phyloP scores from a whole-genome alignment of 2,113 vertebrate genomes.

The Rhagologus leucostigma region DNA sequence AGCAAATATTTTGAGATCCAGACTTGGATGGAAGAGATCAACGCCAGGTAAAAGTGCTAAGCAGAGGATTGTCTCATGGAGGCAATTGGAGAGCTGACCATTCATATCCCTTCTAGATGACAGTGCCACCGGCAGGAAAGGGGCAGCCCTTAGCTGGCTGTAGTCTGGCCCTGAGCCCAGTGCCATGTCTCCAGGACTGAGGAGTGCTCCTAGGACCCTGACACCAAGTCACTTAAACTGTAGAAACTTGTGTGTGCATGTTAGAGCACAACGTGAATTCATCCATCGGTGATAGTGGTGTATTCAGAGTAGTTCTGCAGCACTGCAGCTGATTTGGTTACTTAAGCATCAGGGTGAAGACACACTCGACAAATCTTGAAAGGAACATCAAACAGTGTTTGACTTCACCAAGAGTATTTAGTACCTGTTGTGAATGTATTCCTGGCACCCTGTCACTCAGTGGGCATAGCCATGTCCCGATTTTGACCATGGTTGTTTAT shows the following conservation, averaged over 20 bases:
- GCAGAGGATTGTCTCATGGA: background rate
- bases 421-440: background rate
- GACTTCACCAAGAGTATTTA: background rate
- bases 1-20: constrained; percentile 73
- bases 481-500: background rate
- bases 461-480: background rate
- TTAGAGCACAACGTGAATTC: background rate
- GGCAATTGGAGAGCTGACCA: background rate
- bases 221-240: background rate
- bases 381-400: background rate
- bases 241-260: background rate
- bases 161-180: background rate
- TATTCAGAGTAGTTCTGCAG: background rate
- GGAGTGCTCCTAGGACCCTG: background rate
- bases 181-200: background rate
- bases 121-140: background rate
- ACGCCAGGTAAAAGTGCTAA: constrained; percentile 69
- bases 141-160: background rate
- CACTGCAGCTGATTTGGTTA: background rate
- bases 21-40: constrained; percentile 63
- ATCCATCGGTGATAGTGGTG: background rate
- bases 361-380: background rate
- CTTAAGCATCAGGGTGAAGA: background rate
- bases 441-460: background rate
- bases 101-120: accelerated